phyloP scores from a whole-genome alignment of 1,140 invertebrate species.

The Drosophila pachea region DNA sequence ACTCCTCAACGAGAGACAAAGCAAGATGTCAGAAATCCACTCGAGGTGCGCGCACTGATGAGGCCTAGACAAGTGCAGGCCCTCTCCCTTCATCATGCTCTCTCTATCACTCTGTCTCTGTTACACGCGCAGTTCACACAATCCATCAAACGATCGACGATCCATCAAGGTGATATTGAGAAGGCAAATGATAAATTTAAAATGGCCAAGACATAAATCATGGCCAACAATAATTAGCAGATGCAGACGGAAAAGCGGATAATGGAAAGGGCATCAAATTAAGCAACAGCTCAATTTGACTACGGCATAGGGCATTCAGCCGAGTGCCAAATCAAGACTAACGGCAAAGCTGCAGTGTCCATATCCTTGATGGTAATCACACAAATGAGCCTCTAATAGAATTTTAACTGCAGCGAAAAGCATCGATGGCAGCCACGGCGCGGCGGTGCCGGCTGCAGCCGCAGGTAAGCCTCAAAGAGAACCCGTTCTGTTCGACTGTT shows the following conservation, averaged over 20 bases:
- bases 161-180: constrained; percentile 67
- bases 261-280: neutral
- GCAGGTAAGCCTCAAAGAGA: constrained; percentile 58
- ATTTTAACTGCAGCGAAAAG: constrained; percentile 73
- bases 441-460: neutral
- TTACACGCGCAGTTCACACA: constrained; percentile 53
- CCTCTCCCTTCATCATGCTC: neutral
- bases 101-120: neutral
- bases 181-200: constrained; percentile 48
- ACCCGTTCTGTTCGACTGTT: constrained; percentile 41
- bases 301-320: constrained; percentile 29
- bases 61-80: constrained; percentile 65
- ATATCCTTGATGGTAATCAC: constrained; percentile 75
- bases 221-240: constrained; percentile 59
- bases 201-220: constrained; percentile 66
- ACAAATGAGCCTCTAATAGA: constrained; percentile 78
- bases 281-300: constrained; percentile 35
- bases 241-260: constrained; percentile 37
- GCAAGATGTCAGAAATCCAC: constrained; percentile 74
- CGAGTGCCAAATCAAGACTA: constrained; percentile 32
- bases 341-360: constrained; percentile 20
- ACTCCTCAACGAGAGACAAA: constrained; percentile 48
- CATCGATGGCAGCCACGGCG: constrained; percentile 45
- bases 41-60: constrained; percentile 53
- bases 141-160: constrained; percentile 73